These are phyloP conservation scores for Magallana angulata DNA, from an alignment of 1,140 invertebrate species.

Conservation along the genomic window DNA sequence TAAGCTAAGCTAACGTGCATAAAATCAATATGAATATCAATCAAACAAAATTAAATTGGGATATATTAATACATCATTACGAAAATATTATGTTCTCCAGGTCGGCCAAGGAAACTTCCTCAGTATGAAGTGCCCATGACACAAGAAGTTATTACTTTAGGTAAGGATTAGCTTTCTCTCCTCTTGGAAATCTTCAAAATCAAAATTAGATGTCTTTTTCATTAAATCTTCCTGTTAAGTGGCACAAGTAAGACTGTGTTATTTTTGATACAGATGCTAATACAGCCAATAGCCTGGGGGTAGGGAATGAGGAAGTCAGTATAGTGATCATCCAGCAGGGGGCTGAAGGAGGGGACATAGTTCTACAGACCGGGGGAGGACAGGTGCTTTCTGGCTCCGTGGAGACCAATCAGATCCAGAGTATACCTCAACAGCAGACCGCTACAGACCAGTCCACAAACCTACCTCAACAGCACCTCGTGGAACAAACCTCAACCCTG, in stretches of 20 bases:
- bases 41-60: too few relatives aligned
- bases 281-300: neutral
- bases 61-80: too few relatives aligned
- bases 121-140: neutral
- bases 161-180: neutral
- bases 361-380: conserved; percentile 1
- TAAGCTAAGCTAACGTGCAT: too few relatives aligned
- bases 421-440: neutral
- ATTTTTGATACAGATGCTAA: neutral
- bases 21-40: too few relatives aligned
- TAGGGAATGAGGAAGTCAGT: conserved; percentile 13
- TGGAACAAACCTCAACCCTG: neutral
- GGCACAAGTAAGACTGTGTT: neutral
- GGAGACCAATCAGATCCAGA: neutral
- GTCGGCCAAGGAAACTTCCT: conserved; percentile 7
- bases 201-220: neutral
- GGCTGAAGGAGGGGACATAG: neutral
- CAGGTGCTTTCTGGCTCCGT: neutral
- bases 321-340: conserved; percentile 9
- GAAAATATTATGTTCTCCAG: neutral
- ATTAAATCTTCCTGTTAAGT: too few relatives aligned
- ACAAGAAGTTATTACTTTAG: conserved; percentile 20
- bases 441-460: neutral
- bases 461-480: neutral
- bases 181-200: neutral